phyloP scores from a whole-genome alignment of 2,888 invertebrate genomes.

The Oxystoma pomonae region DNA sequence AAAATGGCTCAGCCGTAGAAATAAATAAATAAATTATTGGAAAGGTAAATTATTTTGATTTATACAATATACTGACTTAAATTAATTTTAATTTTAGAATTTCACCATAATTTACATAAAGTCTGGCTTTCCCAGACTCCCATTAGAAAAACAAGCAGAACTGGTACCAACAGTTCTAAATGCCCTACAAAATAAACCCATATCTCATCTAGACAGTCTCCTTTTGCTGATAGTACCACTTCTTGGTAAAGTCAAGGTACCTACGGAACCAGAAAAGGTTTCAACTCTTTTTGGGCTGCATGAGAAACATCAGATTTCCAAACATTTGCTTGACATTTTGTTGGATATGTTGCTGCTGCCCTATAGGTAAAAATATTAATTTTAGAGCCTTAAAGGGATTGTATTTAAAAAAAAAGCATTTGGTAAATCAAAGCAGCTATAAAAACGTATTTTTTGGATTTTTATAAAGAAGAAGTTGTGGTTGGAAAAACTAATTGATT shows the following conservation, averaged over 20 bases:
- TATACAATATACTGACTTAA: not conserved
- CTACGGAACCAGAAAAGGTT: slow-evolving; percentile 59
- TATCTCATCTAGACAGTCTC: slow-evolving; percentile 81
- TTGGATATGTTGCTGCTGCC: slow-evolving; percentile 81
- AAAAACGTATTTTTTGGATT: too few species aligned
- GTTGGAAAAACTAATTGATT: not conserved
- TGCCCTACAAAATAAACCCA: slow-evolving; percentile 75
- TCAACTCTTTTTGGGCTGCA: slow-evolving; percentile 65
- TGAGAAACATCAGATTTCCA: slow-evolving; percentile 65
- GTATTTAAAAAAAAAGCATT: too few species aligned
- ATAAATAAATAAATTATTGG: too few species aligned
- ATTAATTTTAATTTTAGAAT: slow-evolving; percentile 60
- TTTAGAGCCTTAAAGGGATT: too few species aligned
- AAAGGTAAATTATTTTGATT: too few species aligned
- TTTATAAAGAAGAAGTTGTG: slow-evolving; percentile 29
- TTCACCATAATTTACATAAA: slow-evolving; percentile 92
- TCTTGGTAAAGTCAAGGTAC: slow-evolving; percentile 66
- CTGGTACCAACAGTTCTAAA: slow-evolving; percentile 71
- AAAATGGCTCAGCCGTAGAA: too few species aligned
- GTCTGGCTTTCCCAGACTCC: slow-evolving; percentile 82
- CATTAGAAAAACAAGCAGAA: slow-evolving; percentile 68
- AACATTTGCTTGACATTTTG: slow-evolving; percentile 69
- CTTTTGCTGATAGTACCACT: slow-evolving; percentile 77
- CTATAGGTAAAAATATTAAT: slow-evolving; percentile 66
- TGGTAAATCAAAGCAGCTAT: too few species aligned